Conservation (phyloP, 53 echinoderm and acorn worm genomes). For the Holothuria leucospilota region DNA sequence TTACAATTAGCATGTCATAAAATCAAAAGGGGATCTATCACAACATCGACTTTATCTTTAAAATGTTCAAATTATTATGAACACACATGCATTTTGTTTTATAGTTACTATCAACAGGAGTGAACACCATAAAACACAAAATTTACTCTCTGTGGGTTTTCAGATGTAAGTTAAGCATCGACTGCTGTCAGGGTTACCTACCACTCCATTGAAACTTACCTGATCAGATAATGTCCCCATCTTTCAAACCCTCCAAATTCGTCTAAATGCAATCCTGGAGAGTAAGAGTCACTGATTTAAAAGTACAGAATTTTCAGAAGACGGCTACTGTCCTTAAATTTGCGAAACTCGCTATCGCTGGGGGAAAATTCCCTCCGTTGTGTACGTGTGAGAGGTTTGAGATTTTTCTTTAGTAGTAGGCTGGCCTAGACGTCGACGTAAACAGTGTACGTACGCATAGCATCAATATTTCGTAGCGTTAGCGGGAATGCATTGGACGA, state of each 20-base stretch:
- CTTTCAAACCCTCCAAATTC: constrained; percentile 37
- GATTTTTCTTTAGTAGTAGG: neutral
- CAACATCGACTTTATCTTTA: no score
- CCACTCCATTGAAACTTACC: constrained; percentile 19
- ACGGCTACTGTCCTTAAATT: constrained; percentile 37
- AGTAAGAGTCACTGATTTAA: neutral
- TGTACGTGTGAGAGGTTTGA: constrained; percentile 16
- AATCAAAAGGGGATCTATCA: no score
- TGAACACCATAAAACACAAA: no score
- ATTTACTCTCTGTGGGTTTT: no score
- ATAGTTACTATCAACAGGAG: no score
- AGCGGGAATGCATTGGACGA: no score
- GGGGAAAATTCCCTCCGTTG: constrained; percentile 29
- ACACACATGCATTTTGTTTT: no score
- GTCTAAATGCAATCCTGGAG: constrained; percentile 19
- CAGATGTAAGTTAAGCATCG: no score
- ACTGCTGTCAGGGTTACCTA: neutral
- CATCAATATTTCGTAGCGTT: neutral
- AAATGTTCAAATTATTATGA: no score
- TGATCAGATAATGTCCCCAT: constrained; percentile 49
- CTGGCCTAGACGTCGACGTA: neutral
- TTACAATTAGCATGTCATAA: no score
- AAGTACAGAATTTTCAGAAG: constrained; percentile 11
- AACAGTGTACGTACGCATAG: neutral
- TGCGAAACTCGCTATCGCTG: constrained; percentile 9